Conservation (phyloP, 2,113 vertebrate species). For the Erythrolamprus reginae region DNA sequence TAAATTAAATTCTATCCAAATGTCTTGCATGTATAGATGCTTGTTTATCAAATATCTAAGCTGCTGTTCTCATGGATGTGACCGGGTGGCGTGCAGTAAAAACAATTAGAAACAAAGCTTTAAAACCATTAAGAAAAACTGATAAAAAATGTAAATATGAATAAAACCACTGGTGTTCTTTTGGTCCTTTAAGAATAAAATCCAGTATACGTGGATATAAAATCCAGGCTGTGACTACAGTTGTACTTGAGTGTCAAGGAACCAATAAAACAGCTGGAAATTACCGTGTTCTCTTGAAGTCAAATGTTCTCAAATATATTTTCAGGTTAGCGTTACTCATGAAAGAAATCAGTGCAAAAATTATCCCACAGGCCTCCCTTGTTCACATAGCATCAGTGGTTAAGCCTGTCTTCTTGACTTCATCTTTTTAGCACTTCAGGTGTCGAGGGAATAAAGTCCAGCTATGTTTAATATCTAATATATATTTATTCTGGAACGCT, state of each 20-base stretch:
- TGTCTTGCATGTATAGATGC: background rate
- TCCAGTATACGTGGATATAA: background rate
- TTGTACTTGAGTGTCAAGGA: background rate
- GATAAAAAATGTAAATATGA: background rate
- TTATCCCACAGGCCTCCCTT: background rate
- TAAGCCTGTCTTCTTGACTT: background rate
- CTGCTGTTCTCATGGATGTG: background rate
- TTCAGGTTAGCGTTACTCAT: background rate
- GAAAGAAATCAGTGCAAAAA: background rate
- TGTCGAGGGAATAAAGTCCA: background rate
- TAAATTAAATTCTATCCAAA: background rate
- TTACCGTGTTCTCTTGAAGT: background rate
- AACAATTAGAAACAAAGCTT: background rate
- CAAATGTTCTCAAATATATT: background rate
- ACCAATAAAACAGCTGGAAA: background rate
- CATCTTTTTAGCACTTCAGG: background rate
- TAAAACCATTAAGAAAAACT: background rate
- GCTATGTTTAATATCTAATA: background rate
- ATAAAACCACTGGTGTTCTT: background rate
- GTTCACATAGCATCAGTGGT: rapidly evolving
- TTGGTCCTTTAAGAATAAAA: background rate
- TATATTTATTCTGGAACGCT: too few species aligned
- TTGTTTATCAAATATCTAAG: background rate
- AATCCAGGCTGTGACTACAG: background rate
- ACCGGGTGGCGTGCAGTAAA: background rate